phyloP scores from a whole-genome alignment of 2,113 vertebrate genomes.

The Thomomys bottae region DNA sequence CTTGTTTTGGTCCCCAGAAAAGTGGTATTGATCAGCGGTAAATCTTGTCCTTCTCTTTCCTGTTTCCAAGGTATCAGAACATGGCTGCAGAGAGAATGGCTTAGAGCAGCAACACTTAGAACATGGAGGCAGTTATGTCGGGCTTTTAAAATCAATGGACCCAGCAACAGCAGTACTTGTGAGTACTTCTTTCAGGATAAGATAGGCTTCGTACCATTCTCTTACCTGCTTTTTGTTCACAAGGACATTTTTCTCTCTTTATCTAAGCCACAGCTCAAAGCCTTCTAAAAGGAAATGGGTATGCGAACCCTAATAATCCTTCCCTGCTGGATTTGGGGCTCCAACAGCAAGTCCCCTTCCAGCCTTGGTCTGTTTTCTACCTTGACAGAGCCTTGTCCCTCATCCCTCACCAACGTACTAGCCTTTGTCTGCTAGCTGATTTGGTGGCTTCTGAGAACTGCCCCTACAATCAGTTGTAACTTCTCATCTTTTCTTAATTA shows the following conservation, averaged over 20 bases:
- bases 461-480: neutral
- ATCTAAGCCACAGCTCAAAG: neutral
- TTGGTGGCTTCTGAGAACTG: neutral
- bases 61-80: too few relatives aligned
- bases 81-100: too few relatives aligned
- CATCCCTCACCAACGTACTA: neutral
- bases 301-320: neutral
- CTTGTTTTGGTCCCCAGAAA: too few relatives aligned
- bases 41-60: too few relatives aligned
- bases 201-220: neutral
- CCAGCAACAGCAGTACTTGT: neutral
- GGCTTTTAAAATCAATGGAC: neutral
- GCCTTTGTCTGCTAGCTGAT: neutral
- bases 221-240: neutral
- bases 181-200: neutral
- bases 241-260: neutral
- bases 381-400: neutral
- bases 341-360: neutral
- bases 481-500: neutral
- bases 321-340: neutral
- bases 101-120: too few relatives aligned
- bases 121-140: too few relatives aligned
- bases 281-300: neutral
- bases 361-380: neutral
- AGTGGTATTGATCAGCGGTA: too few relatives aligned